Evolutionary conservation across 23 tunicate species (phyloP).

Genomic region (Styela clava): DNA sequence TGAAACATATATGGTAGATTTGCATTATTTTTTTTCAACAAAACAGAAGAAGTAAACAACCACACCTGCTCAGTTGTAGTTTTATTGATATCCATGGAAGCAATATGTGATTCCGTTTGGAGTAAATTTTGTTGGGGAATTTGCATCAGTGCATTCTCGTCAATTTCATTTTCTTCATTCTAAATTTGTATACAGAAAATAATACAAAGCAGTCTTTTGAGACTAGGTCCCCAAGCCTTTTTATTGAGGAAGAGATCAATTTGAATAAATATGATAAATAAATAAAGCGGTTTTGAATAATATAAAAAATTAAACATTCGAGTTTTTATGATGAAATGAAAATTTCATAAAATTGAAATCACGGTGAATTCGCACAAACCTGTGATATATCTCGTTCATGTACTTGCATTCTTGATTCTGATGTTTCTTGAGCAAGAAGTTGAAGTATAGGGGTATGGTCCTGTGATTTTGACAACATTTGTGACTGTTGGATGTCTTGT

Average conservation of each 20-base stretch:
- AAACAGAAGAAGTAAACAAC: no score
- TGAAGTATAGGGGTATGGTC: slow-evolving; percentile 61
- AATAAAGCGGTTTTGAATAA: no score
- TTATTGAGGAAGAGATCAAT: no score
- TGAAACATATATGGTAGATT: no score
- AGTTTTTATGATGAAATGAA: no score
- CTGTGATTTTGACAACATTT: neutral
- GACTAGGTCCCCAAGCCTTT: no score
- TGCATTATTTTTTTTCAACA: no score
- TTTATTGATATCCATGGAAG: neutral
- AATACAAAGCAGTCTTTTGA: neutral
- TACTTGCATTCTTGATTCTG: neutral
- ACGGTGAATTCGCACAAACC: neutral
- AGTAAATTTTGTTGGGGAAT: slow-evolving; percentile 27
- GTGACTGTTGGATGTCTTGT: neutral
- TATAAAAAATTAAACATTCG: no score
- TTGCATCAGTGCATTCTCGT: slow-evolving; percentile 27
- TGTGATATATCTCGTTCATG: neutral
- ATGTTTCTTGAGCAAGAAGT: slow-evolving; percentile 14
- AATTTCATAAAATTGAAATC: no score
- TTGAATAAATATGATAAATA: no score
- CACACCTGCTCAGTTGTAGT: neutral
- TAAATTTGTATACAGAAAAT: neutral
- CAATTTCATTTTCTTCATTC: slow-evolving; percentile 12
- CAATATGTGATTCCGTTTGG: slow-evolving; percentile 1